Conservation (phyloP, 2,888 invertebrate genomes). For the Dinocampus coccinellae region DNA sequence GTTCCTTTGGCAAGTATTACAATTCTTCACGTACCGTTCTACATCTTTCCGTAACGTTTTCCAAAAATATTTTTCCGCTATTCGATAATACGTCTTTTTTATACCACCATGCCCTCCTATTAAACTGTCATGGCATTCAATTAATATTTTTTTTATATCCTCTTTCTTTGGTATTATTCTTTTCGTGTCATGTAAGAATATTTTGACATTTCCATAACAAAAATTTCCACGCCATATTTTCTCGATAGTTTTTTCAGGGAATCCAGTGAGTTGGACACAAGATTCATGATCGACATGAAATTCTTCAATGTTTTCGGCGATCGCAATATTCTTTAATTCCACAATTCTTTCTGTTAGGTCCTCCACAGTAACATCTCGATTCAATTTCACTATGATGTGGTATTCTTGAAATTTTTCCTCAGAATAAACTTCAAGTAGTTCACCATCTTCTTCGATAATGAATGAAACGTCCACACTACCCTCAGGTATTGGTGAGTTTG, state of each 20-base stretch:
- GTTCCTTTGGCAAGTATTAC: conserved; percentile 52
- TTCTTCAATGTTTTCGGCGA: conserved; percentile 29
- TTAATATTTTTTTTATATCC: conserved; percentile 27
- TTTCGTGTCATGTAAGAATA: conserved; percentile 2
- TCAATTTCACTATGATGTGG: conserved; percentile 14
- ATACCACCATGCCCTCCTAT: conserved; percentile 52
- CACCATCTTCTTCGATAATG: not conserved
- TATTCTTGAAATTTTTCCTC: conserved; percentile 28
- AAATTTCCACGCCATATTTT: conserved; percentile 10
- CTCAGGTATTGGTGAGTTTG: conserved; percentile 32
- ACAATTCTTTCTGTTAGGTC: conserved; percentile 1
- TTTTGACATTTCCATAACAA: not conserved
- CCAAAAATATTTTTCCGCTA: conserved; percentile 51
- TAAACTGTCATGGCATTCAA: conserved; percentile 45
- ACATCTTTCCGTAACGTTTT: conserved; percentile 46
- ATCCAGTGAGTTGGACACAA: conserved; percentile 19
- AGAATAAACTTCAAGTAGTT: conserved; percentile 24
- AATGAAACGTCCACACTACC: conserved; percentile 30
- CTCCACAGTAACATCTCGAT: conserved; percentile 1
- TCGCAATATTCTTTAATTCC: conserved; percentile 1
- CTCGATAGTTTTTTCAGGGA: conserved; percentile 4
- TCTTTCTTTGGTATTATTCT: conserved; percentile 2
- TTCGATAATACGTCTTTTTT: conserved; percentile 48
- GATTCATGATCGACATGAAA: conserved; percentile 26
- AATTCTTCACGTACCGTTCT: conserved; percentile 44